These are phyloP conservation scores for Chrysodeixis includens DNA, from an alignment of 2,888 invertebrate species.

Conservation along the genomic window DNA sequence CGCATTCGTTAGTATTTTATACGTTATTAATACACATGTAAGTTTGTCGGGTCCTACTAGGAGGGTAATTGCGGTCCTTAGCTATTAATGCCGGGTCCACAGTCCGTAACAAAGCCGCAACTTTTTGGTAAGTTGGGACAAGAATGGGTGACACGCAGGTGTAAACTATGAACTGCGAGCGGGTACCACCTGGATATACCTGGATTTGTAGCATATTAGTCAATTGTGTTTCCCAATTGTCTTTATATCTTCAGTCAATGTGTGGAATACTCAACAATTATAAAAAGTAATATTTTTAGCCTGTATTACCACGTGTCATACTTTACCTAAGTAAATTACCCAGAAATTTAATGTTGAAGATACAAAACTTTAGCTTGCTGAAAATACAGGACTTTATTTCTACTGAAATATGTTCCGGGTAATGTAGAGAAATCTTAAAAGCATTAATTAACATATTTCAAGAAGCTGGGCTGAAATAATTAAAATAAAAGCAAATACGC, in stretches of 20 bases:
- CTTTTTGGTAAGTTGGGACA: conserved; percentile 58
- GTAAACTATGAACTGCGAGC: conserved; percentile 51
- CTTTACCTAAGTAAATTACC: no score
- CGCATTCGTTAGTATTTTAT: conserved; percentile 31
- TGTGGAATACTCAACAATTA: no score
- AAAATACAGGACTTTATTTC: no score
- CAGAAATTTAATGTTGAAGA: no score
- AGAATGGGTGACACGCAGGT: conserved; percentile 54
- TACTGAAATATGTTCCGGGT: no score
- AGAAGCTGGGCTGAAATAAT: no score
- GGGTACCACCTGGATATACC: conserved; percentile 31
- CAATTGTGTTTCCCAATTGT: background rate
- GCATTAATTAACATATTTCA: no score
- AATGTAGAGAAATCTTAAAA: no score
- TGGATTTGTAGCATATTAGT: conserved; percentile 6
- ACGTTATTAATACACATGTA: conserved; percentile 23
- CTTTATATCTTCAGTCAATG: no score
- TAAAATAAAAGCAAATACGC: background rate
- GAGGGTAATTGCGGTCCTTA: conserved; percentile 61
- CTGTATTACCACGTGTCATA: no score
- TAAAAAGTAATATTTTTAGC: no score
- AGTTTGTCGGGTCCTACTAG: conserved; percentile 28
- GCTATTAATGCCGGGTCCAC: conserved; percentile 50
- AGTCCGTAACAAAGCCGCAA: conserved; percentile 61
- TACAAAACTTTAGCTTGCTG: no score